Evolutionary conservation across 2,888 invertebrate species (phyloP).

Genomic region (Galerucella calmariensis): DNA sequence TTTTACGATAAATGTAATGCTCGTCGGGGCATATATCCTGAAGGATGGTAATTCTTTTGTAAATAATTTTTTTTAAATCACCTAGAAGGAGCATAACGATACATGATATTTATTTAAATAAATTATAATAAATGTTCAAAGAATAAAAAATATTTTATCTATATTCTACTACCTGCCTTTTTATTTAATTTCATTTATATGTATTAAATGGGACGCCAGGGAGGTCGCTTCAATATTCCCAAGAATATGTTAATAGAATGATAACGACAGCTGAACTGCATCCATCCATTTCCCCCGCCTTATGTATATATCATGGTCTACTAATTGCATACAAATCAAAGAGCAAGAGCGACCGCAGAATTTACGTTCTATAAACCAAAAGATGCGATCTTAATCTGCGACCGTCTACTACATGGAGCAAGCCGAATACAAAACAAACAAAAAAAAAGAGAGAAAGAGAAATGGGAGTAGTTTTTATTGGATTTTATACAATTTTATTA

Average conservation of each 20-base stretch:
- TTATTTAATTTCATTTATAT: not conserved
- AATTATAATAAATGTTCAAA: no score
- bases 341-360: constrained; percentile 48
- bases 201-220: constrained; percentile 10
- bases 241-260: constrained; percentile 25
- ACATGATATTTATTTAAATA: no score
- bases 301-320: constrained; percentile 32
- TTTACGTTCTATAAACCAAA: constrained; percentile 54
- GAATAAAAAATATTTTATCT: not conserved
- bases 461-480: not conserved
- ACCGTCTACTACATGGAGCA: constrained; percentile 38
- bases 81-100: no score
- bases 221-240: constrained; percentile 17
- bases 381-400: constrained; percentile 58
- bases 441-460: not conserved
- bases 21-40: no score
- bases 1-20: no score
- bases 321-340: constrained; percentile 60
- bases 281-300: constrained; percentile 9
- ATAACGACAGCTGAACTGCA: constrained; percentile 8
- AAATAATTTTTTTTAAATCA: no score
- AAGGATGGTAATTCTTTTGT: no score
- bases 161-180: not conserved
- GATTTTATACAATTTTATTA: no score
- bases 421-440: not conserved